phyloP scores from a whole-genome alignment of 2,113 vertebrate species.

The Phalacrocorax aristotelis region DNA sequence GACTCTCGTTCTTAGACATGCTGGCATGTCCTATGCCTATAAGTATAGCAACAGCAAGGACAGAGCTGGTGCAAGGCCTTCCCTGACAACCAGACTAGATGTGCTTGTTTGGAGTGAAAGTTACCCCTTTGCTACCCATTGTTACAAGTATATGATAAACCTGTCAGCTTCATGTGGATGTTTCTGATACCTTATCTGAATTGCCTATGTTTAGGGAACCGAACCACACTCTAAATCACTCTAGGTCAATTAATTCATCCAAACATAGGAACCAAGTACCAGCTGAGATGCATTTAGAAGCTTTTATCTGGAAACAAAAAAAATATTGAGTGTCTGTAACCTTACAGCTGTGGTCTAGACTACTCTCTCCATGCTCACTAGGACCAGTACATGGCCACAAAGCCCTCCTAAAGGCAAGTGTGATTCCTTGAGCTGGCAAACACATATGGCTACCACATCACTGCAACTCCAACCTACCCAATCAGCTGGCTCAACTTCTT shows the following conservation, averaged over 20 bases:
- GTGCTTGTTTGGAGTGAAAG: neutral
- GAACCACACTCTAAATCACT: neutral
- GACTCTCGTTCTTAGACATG: neutral
- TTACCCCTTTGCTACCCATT: neutral
- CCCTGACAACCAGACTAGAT: neutral
- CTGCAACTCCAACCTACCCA: neutral
- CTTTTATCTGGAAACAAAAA: neutral
- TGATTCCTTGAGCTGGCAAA: neutral
- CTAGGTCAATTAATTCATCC: neutral
- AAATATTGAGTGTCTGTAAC: neutral
- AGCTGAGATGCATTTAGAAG: neutral
- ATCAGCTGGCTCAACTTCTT: neutral
- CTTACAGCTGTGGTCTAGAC: neutral
- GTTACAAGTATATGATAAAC: neutral
- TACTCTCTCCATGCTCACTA: neutral
- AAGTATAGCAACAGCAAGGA: neutral
- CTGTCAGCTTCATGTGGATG: neutral
- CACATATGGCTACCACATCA: neutral
- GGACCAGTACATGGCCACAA: neutral
- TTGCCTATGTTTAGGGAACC: neutral
- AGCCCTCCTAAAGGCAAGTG: neutral
- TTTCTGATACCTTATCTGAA: neutral
- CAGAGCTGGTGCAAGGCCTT: neutral
- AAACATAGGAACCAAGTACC: neutral
- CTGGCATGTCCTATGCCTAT: neutral